Conservation (phyloP, 2,797 vertebrate genomes). For the Sebastes steindachneri region DNA sequence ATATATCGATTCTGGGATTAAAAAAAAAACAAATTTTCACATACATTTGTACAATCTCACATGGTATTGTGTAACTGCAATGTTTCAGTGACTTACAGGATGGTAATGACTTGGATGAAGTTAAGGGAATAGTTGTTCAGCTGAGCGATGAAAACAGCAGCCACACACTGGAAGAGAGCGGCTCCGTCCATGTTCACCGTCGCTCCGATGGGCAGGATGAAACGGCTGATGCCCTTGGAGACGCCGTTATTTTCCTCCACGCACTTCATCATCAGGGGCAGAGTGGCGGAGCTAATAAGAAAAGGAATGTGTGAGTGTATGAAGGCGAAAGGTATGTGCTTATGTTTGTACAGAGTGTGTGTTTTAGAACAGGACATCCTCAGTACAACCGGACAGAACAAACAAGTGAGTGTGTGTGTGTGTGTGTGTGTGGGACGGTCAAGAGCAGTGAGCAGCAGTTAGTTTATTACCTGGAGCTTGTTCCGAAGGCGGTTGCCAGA, state of each 20-base stretch:
- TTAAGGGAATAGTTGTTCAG: constrained; percentile 82
- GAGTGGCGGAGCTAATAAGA: constrained; percentile 85
- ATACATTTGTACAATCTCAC: no score
- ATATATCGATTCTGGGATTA: no score
- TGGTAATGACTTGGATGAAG: constrained; percentile 90
- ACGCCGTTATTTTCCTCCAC: constrained; percentile 92
- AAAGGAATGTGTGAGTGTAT: neutral
- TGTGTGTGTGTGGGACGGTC: neutral
- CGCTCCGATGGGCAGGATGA: constrained; percentile 92
- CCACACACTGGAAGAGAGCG: constrained; percentile 92
- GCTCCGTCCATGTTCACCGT: constrained; percentile 96
- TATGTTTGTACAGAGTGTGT: neutral
- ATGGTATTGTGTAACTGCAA: neutral
- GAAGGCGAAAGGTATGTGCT: neutral
- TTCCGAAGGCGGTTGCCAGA: constrained; percentile 91
- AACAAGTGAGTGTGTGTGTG: neutral
- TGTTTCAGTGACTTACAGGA: constrained; percentile 84
- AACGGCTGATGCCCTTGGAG: constrained; percentile 91
- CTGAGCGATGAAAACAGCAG: constrained; percentile 92
- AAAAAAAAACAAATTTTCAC: no score
- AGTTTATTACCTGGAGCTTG: constrained; percentile 88
- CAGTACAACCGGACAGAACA: constrained; percentile 4
- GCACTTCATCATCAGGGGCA: constrained; percentile 93
- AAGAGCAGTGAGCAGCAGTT: neutral
- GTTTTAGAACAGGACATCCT: neutral